phyloP scores from a whole-genome alignment of 1,140 invertebrate genomes.

The Drosophila biarmipes region DNA sequence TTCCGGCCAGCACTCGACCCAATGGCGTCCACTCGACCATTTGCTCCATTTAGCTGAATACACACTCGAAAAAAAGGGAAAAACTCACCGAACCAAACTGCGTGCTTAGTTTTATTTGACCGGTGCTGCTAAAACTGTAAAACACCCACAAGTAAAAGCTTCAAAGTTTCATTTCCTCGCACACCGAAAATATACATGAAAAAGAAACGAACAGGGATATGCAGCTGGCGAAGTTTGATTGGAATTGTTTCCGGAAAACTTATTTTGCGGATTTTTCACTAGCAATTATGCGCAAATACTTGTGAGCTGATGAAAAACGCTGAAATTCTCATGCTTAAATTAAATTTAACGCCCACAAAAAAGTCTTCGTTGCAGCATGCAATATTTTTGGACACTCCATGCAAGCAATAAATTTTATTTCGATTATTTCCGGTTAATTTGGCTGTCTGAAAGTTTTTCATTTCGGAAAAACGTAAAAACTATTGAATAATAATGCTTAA shows the following conservation, averaged over 20 bases:
- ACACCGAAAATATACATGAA: not conserved
- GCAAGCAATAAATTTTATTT: constrained; percentile 15
- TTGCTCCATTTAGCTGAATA: constrained; percentile 74
- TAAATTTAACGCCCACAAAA: constrained; percentile 16
- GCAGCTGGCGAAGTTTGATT: constrained; percentile 31
- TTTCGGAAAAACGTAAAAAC: constrained; percentile 4
- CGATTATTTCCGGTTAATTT: constrained; percentile 31
- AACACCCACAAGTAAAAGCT: constrained; percentile 42
- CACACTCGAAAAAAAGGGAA: constrained; percentile 32
- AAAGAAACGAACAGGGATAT: constrained; percentile 6
- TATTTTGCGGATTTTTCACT: constrained; percentile 24
- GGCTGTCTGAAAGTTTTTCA: constrained; percentile 3
- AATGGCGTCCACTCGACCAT: constrained; percentile 78
- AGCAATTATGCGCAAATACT: constrained; percentile 29
- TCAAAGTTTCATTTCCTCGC: constrained; percentile 43
- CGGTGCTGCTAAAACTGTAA: constrained; percentile 68
- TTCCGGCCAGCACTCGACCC: constrained; percentile 57
- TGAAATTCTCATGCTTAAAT: constrained; percentile 1
- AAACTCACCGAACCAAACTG: constrained; percentile 36
- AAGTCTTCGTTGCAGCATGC: not conserved
- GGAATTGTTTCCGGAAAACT: constrained; percentile 34
- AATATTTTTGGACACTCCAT: constrained; percentile 7
- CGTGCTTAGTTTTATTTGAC: constrained; percentile 62
- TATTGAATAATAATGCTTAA: constrained; percentile 11
- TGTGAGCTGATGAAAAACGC: constrained; percentile 19